Base-by-base conservation (phyloP, 2,113 vertebrate species). In the Eulemur rufifrons region DNA sequence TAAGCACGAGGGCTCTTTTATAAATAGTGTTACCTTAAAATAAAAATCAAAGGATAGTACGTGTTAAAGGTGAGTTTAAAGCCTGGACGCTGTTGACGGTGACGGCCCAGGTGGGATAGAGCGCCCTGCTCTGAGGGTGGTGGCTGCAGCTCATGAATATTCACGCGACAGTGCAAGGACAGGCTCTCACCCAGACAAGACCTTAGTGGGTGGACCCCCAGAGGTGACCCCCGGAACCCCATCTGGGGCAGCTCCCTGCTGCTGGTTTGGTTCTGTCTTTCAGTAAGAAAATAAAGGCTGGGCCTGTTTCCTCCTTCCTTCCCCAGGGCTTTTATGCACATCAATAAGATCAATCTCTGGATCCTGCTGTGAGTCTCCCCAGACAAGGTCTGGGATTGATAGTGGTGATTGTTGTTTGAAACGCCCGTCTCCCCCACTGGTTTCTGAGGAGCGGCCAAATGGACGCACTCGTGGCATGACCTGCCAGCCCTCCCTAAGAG, bases 71-170 rank as follows among this genome's bases (percentile, higher is more conserved):
- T 84, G 34, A 63, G 25, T 27, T 25, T 45, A 29, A 81, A 61
- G 37, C 61, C 61, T 37, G 23, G 54, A 34, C 29, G 45, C 6
- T 39, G 50, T n/a, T 5, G 50, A 23, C 2, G 2, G 34, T 8
- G 47, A 59, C 25, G 47, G 21, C 54, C 39, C 29, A 25, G 13
- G 52, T 5, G n/a, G 25, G 42, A 8, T 7, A 9, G 10, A 50
- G 27, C 29, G 17, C 21, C 25, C 61, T 29, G 61, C 61, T 52
- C 47, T 1, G n/a, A 71, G 32, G 64, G 52, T 20, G 61, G 37
- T 11, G 61, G 10, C 83, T 56, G 27, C 29, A 21, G 1, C 34
- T 90, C 56, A 63, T 89, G 89, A 95, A 95, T 91, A 94, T 92
- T 89, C 73, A 68, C 23, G 39, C 0, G 0, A 3, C 29, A 5